These are phyloP conservation scores for Gavialis gangeticus DNA, from an alignment of 2,113 vertebrate genomes.

Conservation along the genomic window DNA sequence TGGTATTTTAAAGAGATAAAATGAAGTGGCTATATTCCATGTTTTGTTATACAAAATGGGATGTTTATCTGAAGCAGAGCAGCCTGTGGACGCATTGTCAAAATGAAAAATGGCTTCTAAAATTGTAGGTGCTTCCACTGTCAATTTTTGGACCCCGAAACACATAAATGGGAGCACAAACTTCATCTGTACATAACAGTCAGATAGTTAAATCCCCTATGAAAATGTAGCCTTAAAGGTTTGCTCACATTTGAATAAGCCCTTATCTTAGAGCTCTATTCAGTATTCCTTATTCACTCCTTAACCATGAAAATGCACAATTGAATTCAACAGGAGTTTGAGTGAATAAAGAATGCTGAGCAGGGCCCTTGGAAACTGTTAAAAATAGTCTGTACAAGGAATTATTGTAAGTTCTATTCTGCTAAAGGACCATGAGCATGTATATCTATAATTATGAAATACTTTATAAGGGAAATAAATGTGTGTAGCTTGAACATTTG, in stretches of 20 bases:
- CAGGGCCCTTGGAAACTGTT: neutral
- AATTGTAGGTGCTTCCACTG: neutral
- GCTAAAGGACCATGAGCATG: neutral
- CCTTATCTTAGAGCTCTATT: neutral
- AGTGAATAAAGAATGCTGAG: neutral
- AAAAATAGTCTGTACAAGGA: slow-evolving; percentile 11
- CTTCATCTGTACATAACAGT: neutral
- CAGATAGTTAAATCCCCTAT: neutral
- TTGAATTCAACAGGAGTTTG: slow-evolving; percentile 12
- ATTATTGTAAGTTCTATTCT: neutral
- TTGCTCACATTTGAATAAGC: slow-evolving; percentile 26
- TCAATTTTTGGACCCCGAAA: slow-evolving; percentile 41
- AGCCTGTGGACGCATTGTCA: slow-evolving; percentile 43
- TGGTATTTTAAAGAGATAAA: slow-evolving; percentile 34
- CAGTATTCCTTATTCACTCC: neutral
- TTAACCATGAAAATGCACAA: slow-evolving; percentile 28
- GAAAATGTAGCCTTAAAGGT: slow-evolving; percentile 13
- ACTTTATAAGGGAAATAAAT: neutral
- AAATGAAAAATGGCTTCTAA: slow-evolving; percentile 21
- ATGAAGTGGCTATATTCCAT: slow-evolving; percentile 33
- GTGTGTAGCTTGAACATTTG: neutral
- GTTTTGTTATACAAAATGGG: slow-evolving; percentile 35
- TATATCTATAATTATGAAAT: neutral
- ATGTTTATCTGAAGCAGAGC: slow-evolving; percentile 7
- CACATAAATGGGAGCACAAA: neutral